phyloP scores from a whole-genome alignment of 2,113 vertebrate species.

The Guaruba guarouba region DNA sequence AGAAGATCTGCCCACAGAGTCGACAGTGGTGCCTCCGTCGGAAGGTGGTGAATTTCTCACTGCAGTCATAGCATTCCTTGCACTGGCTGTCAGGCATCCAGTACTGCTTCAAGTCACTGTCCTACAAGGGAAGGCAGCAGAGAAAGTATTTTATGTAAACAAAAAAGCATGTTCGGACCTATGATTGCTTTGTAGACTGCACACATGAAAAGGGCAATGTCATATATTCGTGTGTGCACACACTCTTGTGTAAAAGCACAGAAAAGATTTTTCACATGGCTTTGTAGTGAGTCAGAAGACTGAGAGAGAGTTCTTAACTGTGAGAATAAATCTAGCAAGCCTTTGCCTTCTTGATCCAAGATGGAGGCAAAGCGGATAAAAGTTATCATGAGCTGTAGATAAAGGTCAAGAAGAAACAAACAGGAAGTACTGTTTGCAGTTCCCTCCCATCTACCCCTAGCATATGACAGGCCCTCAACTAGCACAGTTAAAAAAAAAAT shows the following conservation, averaged over 20 bases:
- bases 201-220: neutral
- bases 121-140: conserved; percentile 69
- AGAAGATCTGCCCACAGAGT: conserved; percentile 97
- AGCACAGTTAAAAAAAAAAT: neutral
- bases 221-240: no score
- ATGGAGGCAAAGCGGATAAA: neutral
- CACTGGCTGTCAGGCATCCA: conserved; percentile 99
- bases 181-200: neutral
- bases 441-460: neutral
- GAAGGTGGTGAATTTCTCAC: conserved; percentile 98
- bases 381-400: neutral
- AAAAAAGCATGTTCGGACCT: neutral
- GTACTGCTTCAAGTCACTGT: conserved; percentile 98
- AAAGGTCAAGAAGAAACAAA: neutral
- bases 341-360: neutral
- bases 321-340: neutral
- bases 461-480: neutral
- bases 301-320: neutral
- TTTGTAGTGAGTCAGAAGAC: neutral
- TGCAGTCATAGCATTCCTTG: conserved; percentile 98
- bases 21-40: conserved; percentile 94
- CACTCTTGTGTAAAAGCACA: neutral
- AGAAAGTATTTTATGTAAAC: neutral
- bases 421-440: neutral
- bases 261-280: neutral